phyloP scores from a whole-genome alignment of 1,140 invertebrate species.

The Macrobrachium nipponense region DNA sequence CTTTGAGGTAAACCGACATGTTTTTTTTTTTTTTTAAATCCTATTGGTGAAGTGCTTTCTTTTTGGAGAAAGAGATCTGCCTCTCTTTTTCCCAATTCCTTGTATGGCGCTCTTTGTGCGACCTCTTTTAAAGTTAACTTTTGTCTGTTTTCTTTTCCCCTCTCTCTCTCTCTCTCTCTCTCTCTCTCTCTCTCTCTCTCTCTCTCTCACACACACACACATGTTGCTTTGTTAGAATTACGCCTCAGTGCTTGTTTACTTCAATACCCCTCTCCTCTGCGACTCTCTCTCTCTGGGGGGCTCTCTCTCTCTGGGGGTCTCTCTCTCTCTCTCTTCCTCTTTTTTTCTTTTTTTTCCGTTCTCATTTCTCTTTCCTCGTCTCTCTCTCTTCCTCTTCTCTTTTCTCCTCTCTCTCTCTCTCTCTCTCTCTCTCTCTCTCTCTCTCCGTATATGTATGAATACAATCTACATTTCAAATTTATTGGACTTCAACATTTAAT shows the following conservation, averaged over 20 bases:
- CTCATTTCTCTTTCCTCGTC: background rate
- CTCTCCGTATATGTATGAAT: background rate
- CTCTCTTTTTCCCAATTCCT: background rate
- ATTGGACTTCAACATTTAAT: background rate
- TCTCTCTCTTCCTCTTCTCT: slow-evolving; percentile 13
- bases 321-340: background rate
- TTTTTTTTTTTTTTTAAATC: too few species aligned
- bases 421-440: slow-evolving; percentile 20
- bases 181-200: slow-evolving; percentile 14
- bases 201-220: slow-evolving; percentile 2
- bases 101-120: background rate
- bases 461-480: background rate
- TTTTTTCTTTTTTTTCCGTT: background rate
- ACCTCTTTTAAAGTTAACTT: background rate
- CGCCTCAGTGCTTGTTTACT: background rate
- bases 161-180: background rate
- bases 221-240: slow-evolving; percentile 10
- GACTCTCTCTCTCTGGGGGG: slow-evolving; percentile 6
- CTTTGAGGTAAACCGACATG: too few species aligned
- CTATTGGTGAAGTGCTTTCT: too few species aligned
- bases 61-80: background rate
- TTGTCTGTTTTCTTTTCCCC: too few species aligned
- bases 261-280: background rate
- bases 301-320: too few species aligned
- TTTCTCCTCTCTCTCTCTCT: too few species aligned